Percentiles rank a stretch among this genome's conserved stretches.
Evolutionary conservation across 2,888 invertebrate species (phyloP).

Genomic region (Heterodera filipjevi): DNA sequence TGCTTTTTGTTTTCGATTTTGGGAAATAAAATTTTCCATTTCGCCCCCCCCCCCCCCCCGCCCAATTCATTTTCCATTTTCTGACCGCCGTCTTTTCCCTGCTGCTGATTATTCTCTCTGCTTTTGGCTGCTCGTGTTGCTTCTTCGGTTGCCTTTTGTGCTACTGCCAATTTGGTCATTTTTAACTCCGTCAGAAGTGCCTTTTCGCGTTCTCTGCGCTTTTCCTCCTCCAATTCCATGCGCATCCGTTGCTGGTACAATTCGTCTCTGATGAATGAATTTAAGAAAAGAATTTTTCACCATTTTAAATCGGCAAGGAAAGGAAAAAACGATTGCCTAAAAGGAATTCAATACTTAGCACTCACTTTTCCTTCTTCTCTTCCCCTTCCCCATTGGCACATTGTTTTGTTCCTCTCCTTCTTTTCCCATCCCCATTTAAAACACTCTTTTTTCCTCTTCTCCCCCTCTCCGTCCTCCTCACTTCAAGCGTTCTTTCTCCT

Average conservation of each 20-base stretch:
- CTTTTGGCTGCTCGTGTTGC: constrained; percentile 6
- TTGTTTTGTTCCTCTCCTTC: not conserved
- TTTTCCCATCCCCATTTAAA: not conserved
- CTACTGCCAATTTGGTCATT: constrained; percentile 37
- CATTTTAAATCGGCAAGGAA: too few species aligned
- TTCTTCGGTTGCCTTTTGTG: constrained; percentile 25
- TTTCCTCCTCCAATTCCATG: constrained; percentile 43
- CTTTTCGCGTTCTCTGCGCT: constrained; percentile 35
- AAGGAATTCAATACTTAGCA: too few species aligned
- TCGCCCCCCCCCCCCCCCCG: too few species aligned
- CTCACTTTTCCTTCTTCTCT: constrained; percentile 13
- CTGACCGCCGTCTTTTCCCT: not conserved
- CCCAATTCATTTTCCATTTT: not conserved
- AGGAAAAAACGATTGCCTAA: too few species aligned
- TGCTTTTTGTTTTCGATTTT: too few species aligned
- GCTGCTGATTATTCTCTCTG: not conserved
- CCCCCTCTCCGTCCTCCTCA: constrained; percentile 2
- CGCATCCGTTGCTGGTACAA: constrained; percentile 37
- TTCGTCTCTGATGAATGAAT: constrained; percentile 37
- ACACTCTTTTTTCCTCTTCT: not conserved
- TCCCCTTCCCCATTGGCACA: not conserved
- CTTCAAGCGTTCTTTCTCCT: constrained; percentile 44
- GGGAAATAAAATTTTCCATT: too few species aligned
- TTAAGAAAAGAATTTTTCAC: too few species aligned
- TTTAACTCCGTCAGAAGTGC: constrained; percentile 39